These are phyloP conservation scores for Actenoides hombroni DNA, from an alignment of 2,113 vertebrate species.

Conservation along the genomic window DNA sequence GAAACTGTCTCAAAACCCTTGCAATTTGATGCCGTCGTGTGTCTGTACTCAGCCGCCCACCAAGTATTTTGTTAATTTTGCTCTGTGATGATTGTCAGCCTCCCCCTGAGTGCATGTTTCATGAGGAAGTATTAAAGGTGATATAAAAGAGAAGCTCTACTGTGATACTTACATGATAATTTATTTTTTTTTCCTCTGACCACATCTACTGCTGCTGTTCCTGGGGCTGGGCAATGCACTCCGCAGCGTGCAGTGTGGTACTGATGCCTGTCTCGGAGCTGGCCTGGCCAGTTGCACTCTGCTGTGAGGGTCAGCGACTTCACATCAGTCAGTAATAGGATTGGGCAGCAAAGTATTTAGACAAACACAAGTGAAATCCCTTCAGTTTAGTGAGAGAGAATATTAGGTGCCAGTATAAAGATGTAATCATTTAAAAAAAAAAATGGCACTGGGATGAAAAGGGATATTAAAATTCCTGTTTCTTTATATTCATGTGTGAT, in stretches of 20 bases:
- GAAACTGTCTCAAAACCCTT: background rate
- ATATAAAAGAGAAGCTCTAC: background rate
- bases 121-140: background rate
- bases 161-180: fast-evolving
- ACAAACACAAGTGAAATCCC: background rate
- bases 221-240: fast-evolving
- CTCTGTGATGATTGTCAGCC: background rate
- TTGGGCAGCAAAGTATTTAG: background rate
- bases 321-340: background rate
- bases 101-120: fast-evolving
- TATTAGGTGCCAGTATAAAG: background rate
- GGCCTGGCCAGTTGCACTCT: background rate
- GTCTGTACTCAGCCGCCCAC: fast-evolving
- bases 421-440: no score
- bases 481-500: background rate
- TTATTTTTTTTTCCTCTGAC: background rate
- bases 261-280: fast-evolving
- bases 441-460: background rate
- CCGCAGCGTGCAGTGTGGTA: fast-evolving
- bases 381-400: background rate
- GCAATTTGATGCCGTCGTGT: fast-evolving
- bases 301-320: background rate
- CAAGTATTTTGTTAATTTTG: background rate
- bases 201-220: fast-evolving
- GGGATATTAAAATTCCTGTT: background rate